phyloP scores from a whole-genome alignment of 2,888 invertebrate genomes.

The Andrena flavipes region DNA sequence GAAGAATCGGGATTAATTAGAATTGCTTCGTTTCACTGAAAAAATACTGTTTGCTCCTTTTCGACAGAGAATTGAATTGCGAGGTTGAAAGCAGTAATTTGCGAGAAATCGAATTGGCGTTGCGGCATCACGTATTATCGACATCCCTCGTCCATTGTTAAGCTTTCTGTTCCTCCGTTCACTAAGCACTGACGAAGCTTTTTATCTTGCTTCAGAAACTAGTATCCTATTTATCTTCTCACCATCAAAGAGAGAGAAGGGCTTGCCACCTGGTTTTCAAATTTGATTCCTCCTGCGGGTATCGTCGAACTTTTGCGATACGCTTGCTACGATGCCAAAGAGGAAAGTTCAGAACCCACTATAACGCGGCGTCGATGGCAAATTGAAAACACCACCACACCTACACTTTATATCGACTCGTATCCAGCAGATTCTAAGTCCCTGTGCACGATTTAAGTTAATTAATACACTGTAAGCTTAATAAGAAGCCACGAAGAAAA shows the following conservation, averaged over 20 bases:
- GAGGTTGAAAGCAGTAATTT: conserved; percentile 1
- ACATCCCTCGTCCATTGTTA: not conserved
- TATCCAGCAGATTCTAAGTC: not conserved
- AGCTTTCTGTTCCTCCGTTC: not conserved
- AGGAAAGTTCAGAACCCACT: not conserved
- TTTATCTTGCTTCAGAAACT: not conserved
- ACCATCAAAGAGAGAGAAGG: not conserved
- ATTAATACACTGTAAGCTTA: not conserved
- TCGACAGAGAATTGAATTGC: not conserved
- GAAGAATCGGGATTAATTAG: not conserved
- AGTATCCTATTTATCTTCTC: not conserved
- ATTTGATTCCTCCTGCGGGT: conserved; percentile 4
- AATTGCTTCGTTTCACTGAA: not conserved
- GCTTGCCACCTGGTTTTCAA: not conserved
- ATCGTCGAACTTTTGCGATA: not conserved
- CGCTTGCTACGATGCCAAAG: not conserved
- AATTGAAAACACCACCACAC: conserved; percentile 26
- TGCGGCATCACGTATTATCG: not conserved
- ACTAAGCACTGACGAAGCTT: not conserved
- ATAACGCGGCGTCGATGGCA: not conserved
- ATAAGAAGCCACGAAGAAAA: not conserved
- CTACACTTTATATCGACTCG: not conserved
- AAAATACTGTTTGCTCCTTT: not conserved
- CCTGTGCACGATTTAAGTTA: conserved; percentile 1
- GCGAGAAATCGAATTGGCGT: not conserved